Base-by-base conservation (phyloP, 2,888 invertebrate genomes). In the Drosophila birchii region DNA sequence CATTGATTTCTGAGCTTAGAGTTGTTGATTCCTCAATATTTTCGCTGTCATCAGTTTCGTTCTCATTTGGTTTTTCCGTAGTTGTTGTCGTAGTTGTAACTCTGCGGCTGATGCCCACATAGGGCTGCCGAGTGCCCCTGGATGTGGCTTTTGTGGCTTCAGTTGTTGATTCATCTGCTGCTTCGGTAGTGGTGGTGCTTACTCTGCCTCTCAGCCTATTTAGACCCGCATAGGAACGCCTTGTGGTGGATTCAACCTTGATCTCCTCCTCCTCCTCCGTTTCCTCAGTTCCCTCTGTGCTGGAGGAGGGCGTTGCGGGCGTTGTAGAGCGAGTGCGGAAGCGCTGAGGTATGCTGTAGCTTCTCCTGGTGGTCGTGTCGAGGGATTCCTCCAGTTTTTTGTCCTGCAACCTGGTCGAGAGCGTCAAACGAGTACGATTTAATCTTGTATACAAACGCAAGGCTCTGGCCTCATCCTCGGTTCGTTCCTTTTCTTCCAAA, bases 401-500 rank as follows among this genome's bases (percentile, higher is more conserved):
- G 0, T 39, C 23, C 14, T 60, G 54, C 14, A 59, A 20, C 34
- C 32, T 56, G 18, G 61, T 63, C 29, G 68, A 49, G n/a, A 36
- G 51, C 5, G 47, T 67, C 23, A 57, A 53, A 4, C 62, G 79
- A 6, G 69, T 75, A 0, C 76, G 80, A 66, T 79, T 81, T 0
- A 78, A 18, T 47, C 55, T 75, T 1, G 75, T 59, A 43, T 80
- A 82, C 0, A 55, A 76, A 6, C 79, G 80, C 5, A 78, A 34
- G 3, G 74, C 67, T 14, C 72, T 75, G 2, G 68, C 67, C n/a
- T 80, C 78, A 7, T 80, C 78, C 2, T 54, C 51, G 16, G 7
- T 36, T 3, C 70, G 45, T n/a, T 76, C 71, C 11, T 26, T 26
- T 29, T 78, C 75, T 4, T 54, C 58, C 11, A 77, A 63, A 1